Evolutionary conservation across 2,113 vertebrate species (phyloP).

Genomic region (Hypomesus transpacificus): DNA sequence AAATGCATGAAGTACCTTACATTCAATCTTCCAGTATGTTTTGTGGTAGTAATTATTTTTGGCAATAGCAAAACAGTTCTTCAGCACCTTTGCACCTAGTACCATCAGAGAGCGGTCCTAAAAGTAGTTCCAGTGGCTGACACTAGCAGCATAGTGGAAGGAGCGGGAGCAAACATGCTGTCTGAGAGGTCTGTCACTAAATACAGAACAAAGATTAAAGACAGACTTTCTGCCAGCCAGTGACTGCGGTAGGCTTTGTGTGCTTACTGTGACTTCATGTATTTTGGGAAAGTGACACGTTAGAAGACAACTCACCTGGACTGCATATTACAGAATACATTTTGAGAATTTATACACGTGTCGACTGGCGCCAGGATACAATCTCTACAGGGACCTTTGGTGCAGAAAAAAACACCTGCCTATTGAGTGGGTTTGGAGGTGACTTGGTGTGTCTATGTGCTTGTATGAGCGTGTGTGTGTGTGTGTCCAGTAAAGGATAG

Average conservation of each 20-base stretch:
- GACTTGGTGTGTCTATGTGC: conserved; percentile 5
- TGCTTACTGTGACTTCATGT: neutral
- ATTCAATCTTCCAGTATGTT: too few species aligned
- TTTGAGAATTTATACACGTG: neutral
- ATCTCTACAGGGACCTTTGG: neutral
- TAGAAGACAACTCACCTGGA: conserved; percentile 3
- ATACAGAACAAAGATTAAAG: neutral
- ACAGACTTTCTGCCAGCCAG: neutral
- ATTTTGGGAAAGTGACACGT: neutral
- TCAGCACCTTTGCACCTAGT: too few species aligned
- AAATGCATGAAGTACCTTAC: too few species aligned
- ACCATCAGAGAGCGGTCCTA: too few species aligned
- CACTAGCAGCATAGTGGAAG: too few species aligned
- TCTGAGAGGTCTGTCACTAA: too few species aligned
- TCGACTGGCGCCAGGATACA: neutral
- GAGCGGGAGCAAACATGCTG: too few species aligned
- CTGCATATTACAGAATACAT: neutral
- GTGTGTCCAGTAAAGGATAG: neutral
- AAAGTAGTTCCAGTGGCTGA: too few species aligned
- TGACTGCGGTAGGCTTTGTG: neutral
- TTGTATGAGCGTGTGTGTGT: neutral
- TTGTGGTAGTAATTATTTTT: too few species aligned
- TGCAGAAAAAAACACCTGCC: neutral
- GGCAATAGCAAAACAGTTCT: too few species aligned
- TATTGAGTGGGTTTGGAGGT: neutral